Evolutionary conservation across 2,797 vertebrate species (phyloP), one percentile per base, ranked within the genome.

Genomic region (Poeciliopsis presidionis): DNA sequence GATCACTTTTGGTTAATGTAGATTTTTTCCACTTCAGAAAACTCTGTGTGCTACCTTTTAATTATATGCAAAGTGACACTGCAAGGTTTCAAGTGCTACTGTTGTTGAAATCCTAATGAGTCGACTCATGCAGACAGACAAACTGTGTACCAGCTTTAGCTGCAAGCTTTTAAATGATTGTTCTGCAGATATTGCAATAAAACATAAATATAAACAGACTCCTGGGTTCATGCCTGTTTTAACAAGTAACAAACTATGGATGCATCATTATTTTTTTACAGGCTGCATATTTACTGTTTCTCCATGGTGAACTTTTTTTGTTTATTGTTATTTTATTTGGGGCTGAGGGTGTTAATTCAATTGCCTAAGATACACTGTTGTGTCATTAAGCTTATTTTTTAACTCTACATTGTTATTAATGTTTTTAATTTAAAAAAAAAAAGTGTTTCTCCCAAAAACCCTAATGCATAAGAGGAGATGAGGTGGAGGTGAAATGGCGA

Each of bases 231-330:
- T 67, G 18, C 36, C 36, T 67, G 16, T 67, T 41, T 41, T 67
- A 67, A 22, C 16, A 41, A 67, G 20, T 67, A 41, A 67, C 36
- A 41, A 67, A 36, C 63, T 67, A 9, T 39, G 36, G 36, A 41
- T 67, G 36, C 36, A 41, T 67, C 36, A 67, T 67, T 67, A 67
- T 67, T 67, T 67, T 28, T 67, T 41, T 41, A 67, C 36, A 25
- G 36, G 63, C 36, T 39, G 36, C 63, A 41, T 41, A 39, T 67
- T 67, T 67, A 25, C 61, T 65, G 33, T 28, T 20, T 28, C 61
- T 20, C 51, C 51, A 53, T 53, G 33, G 33, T 39, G 25, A n/a
- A 43, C 39, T 14, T 45, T 43, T 5, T 69, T n/a, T 69, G 39
- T 45, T n/a, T 45, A 7, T 7, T 51, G 22, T 7, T 45, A 28